These are phyloP conservation scores for Lasioglossum leucozonium DNA, from an alignment of 2,888 invertebrate species.

Conservation along the genomic window DNA sequence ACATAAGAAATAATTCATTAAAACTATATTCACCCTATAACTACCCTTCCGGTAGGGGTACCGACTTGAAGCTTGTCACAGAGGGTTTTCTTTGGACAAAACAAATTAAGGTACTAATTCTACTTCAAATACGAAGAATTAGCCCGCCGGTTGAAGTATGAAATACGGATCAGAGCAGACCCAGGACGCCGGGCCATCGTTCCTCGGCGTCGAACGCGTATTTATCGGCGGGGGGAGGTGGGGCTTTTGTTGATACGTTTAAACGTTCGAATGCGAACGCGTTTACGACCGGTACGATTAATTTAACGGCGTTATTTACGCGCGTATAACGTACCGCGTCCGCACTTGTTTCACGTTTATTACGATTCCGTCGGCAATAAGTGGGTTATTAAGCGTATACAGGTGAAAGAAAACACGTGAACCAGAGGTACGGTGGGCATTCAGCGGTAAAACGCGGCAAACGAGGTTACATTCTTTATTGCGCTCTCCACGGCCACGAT, in stretches of 20 bases:
- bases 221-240: neutral
- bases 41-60: no score
- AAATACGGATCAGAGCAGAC: neutral
- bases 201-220: neutral
- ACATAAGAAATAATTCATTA: no score
- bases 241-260: neutral
- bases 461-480: conserved; percentile 31
- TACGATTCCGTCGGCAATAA: conserved; percentile 1
- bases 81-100: no score
- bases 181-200: neutral
- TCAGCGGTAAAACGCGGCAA: neutral
- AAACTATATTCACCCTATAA: no score
- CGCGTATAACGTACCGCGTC: conserved; percentile 11
- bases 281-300: conserved; percentile 11
- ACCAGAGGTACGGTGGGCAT: neutral
- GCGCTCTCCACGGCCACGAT: neutral
- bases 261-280: neutral
- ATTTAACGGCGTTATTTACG: conserved; percentile 15
- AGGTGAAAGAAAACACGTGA: conserved; percentile 4
- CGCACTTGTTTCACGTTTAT: conserved; percentile 5
- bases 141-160: no score
- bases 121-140: no score
- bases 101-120: no score
- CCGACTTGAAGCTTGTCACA: no score
- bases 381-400: neutral